Percentiles rank a stretch among this genome's conserved stretches.
Conservation (phyloP, 2,797 vertebrate genomes). For the Cynopterus sphinx region DNA sequence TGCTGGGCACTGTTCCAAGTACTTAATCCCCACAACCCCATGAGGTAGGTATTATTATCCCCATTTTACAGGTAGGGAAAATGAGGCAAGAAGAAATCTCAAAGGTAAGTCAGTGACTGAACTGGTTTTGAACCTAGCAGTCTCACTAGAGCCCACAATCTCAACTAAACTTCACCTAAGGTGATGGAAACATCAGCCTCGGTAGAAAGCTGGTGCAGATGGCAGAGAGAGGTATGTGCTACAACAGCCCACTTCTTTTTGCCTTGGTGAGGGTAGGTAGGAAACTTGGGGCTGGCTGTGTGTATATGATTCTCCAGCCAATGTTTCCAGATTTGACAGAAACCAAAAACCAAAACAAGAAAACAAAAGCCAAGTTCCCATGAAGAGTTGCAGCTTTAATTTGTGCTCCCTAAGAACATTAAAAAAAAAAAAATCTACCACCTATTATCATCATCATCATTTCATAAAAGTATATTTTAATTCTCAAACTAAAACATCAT, state of each 20-base stretch:
- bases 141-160: neutral
- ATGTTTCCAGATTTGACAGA: neutral
- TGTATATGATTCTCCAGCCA: neutral
- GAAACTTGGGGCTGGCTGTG: neutral
- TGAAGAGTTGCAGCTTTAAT: neutral
- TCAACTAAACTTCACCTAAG: neutral
- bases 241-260: neutral
- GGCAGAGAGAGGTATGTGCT: neutral
- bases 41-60: neutral
- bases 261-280: neutral
- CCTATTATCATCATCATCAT: neutral
- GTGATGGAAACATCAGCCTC: neutral
- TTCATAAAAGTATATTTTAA: neutral
- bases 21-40: neutral
- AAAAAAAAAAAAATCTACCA: neutral
- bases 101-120: neutral
- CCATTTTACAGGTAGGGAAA: neutral
- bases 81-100: neutral
- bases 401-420: neutral
- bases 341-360: neutral
- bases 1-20: neutral
- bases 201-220: neutral
- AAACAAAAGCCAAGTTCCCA: conserved; percentile 21
- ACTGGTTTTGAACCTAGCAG: neutral
- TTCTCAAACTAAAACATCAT: neutral